phyloP scores from a whole-genome alignment of 1,140 invertebrate species.

The Heliconius nattereri region DNA sequence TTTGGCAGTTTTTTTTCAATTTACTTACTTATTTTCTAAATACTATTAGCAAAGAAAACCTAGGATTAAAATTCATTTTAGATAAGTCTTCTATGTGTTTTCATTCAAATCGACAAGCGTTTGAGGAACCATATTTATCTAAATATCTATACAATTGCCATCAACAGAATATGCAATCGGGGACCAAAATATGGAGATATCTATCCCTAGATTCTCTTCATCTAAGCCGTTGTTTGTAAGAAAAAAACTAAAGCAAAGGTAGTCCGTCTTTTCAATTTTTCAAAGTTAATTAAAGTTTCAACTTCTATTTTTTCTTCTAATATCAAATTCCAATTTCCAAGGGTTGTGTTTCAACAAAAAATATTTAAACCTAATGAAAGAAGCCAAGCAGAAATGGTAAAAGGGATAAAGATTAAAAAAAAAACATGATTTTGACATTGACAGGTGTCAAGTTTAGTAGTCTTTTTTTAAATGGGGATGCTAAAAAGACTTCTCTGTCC shows the following conservation, averaged over 20 bases:
- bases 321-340: constrained; percentile 11
- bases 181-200: too few species aligned
- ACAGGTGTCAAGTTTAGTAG: constrained; percentile 7
- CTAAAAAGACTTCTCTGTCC: not conserved
- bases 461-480: not conserved
- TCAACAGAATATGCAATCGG: too few species aligned
- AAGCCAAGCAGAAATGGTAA: constrained; percentile 15
- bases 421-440: not conserved
- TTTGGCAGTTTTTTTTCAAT: not conserved
- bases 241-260: not conserved
- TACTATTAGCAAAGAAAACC: not conserved
- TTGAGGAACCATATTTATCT: too few species aligned
- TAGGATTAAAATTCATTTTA: not conserved
- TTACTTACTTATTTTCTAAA: not conserved
- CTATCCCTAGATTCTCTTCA: too few species aligned
- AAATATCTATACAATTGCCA: too few species aligned
- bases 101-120: too few species aligned
- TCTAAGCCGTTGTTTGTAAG: not conserved
- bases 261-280: not conserved
- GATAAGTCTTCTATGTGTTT: too few species aligned
- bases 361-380: constrained; percentile 14
- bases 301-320: not conserved
- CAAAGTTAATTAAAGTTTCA: not conserved
- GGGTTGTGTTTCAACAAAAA: constrained; percentile 15
- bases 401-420: constrained; percentile 11